Base-by-base conservation (phyloP, 2,797 vertebrate genomes). In the Cuculus canorus region DNA sequence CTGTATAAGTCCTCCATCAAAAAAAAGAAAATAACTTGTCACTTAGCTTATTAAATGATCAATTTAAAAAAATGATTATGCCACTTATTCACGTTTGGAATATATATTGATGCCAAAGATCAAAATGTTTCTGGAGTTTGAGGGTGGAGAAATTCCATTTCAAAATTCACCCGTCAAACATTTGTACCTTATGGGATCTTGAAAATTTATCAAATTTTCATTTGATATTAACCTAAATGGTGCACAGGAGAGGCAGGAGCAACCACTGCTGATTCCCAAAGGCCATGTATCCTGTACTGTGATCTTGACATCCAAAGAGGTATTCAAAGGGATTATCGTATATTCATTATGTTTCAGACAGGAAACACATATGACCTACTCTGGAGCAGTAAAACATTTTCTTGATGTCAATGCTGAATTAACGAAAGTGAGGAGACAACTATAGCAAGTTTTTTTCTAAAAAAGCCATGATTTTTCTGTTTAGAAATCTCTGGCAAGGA, bases 1-100 rank as follows among this genome's bases (percentile, higher is more conserved):
- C 39, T 22, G 7, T 27, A 0, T 4, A 39, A 79, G 17, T 41
- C 80, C 23, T 66, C n/a, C 4, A 11, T 10, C 17, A 32, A 45
- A 54, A 60, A 27, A 66, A 76, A 88, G 83, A 73, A 84, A 95
- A 52, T 84, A 65, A 56, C 70, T 63, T 70, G 63, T 78, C 83
- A 68, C 13, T 77, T 63, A 64, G 25, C 48, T 76, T 82, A 64
- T 76, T 92, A 84, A 86, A 79, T 50, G 54, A 79, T 60, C 82
- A 64, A 25, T 77, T 82, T 90, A 75, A 23, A 12, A 73, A 69
- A 59, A 45, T 18, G 22, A 27, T 82, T 83, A 75, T 92, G n/a
- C 66, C 27, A 19, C n/a, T 84, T 86, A 73, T 12, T 93, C 65
- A 10, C 45, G 16, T 86, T 75, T 75, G 39, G 76, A 52, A 71